A percentile compares a stretch with the other conserved stretches of the same genome.
Conservation (phyloP, 2,888 invertebrate genomes). For the Cancer borealis region DNA sequence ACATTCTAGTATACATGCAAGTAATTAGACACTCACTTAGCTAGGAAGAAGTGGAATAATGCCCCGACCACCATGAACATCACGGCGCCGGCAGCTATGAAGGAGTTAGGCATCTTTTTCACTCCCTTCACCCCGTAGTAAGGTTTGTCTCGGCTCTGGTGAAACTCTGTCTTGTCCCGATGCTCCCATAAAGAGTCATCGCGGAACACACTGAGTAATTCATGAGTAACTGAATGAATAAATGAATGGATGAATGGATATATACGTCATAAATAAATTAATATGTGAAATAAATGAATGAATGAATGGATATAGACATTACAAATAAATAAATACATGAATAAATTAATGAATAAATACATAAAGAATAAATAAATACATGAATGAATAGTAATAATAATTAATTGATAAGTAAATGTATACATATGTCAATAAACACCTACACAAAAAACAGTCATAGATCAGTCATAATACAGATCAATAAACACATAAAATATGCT, state of each 20-base stretch:
- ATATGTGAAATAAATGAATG: too few species aligned
- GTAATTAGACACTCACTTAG: constrained; percentile 82
- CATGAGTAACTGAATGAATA: not conserved
- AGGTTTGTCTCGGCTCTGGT: constrained; percentile 80
- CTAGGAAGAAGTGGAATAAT: constrained; percentile 83
- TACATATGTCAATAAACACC: too few species aligned
- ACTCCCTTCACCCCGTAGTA: constrained; percentile 85
- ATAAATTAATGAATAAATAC: too few species aligned
- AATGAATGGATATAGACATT: not conserved
- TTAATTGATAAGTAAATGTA: too few species aligned
- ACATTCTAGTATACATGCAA: not conserved
- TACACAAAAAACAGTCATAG: too few species aligned
- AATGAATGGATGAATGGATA: not conserved
- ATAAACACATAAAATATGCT: too few species aligned
- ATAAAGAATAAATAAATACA: too few species aligned
- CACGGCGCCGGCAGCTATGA: constrained; percentile 83
- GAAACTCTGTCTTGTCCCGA: constrained; percentile 79
- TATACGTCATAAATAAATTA: too few species aligned
- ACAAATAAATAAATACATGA: too few species aligned
- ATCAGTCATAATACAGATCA: too few species aligned
- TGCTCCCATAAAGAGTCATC: constrained; percentile 81
- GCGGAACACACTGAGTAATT: constrained; percentile 65
- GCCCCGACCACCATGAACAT: constrained; percentile 83
- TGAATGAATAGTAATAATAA: too few species aligned
- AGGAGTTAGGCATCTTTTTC: constrained; percentile 84